Percentiles rank a stretch among this genome's conserved stretches.
phyloP scores from a whole-genome alignment of 2,888 invertebrate species.

The Galeopsomyia nigrocyanea region DNA sequence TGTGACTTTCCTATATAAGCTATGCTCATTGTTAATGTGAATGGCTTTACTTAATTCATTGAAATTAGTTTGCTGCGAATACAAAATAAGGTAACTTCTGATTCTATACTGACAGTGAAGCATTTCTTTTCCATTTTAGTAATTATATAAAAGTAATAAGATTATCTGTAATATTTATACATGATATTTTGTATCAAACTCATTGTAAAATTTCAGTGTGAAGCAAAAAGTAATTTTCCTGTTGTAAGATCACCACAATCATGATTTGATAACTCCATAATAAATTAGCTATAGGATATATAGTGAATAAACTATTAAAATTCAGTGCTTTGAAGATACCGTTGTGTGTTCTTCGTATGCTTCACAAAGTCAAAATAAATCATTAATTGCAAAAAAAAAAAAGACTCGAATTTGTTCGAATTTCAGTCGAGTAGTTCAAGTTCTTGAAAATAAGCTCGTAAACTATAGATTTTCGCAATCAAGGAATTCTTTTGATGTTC shows the following conservation, averaged over 20 bases:
- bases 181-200: no score
- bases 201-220: no score
- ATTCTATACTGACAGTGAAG: constrained; percentile 3
- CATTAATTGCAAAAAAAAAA: constrained; percentile 26
- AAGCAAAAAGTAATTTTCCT: no score
- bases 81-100: constrained; percentile 28
- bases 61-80: background rate
- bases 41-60: no score
- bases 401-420: background rate
- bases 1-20: background rate
- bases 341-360: constrained; percentile 16
- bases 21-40: background rate
- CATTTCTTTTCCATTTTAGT: background rate
- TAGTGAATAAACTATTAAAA: no score
- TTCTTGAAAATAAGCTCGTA: constrained; percentile 13
- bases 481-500: constrained; percentile 17
- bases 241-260: no score
- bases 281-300: no score
- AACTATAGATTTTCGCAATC: constrained; percentile 20
- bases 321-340: constrained; percentile 16
- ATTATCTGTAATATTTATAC: no score
- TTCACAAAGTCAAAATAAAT: constrained; percentile 28
- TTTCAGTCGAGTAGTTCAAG: background rate
- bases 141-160: constrained; percentile 31
- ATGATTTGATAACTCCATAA: no score